phyloP scores from a whole-genome alignment of 2,888 invertebrate genomes.

The Diplazon laetatorius region DNA sequence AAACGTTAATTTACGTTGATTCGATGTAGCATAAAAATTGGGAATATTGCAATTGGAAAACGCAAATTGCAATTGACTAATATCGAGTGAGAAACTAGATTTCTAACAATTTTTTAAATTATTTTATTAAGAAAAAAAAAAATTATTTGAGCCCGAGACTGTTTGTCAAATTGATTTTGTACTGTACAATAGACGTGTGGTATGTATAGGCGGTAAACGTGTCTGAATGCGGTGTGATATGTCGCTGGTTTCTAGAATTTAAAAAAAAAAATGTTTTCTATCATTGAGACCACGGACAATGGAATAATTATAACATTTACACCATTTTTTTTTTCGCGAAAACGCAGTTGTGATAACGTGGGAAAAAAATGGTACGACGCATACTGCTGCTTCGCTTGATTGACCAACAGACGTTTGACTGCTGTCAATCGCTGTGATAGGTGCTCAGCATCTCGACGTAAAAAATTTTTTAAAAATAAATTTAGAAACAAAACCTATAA shows the following conservation, averaged over 20 bases:
- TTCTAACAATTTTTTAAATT: neutral
- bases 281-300: too few species aligned
- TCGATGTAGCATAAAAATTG: neutral
- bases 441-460: slow-evolving; percentile 46
- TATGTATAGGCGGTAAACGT: slow-evolving; percentile 12
- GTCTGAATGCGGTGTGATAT: slow-evolving; percentile 44
- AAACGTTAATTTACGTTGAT: slow-evolving; percentile 1
- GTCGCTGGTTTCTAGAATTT: slow-evolving; percentile 25
- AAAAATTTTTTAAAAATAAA: slow-evolving; percentile 8
- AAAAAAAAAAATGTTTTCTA: too few species aligned
- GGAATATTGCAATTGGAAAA: neutral
- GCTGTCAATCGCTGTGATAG: slow-evolving; percentile 40
- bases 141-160: slow-evolving; percentile 29
- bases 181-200: slow-evolving; percentile 33
- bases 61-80: neutral
- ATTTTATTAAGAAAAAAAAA: too few species aligned
- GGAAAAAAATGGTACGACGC: slow-evolving; percentile 14
- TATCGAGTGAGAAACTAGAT: slow-evolving; percentile 5
- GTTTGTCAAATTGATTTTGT: slow-evolving; percentile 55
- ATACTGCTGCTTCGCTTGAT: slow-evolving; percentile 41
- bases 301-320: slow-evolving; percentile 13
- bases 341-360: slow-evolving; percentile 60
- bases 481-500: slow-evolving; percentile 2
- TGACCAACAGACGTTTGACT: slow-evolving; percentile 29
- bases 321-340: slow-evolving; percentile 57